These are phyloP conservation scores for Scaptomyza parva DNA, from an alignment of 2,888 invertebrate genomes.

Conservation along the genomic window DNA sequence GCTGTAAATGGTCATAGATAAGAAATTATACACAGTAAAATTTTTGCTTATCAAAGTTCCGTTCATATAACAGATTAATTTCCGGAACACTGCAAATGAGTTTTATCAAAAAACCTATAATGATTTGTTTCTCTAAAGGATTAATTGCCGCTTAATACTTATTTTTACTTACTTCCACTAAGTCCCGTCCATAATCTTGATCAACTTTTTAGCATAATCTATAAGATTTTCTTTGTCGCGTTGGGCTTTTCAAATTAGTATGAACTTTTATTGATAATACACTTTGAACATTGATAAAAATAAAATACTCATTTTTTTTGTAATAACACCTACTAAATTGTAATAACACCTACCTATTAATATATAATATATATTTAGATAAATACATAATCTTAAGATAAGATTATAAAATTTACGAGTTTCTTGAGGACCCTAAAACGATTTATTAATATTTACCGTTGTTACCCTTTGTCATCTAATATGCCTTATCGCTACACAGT, in stretches of 20 bases:
- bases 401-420: not conserved
- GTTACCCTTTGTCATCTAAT: not conserved
- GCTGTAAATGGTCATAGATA: conserved; percentile 85
- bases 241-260: conserved; percentile 7
- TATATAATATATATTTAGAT: no score
- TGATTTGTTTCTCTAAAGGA: no score
- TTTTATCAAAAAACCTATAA: no score
- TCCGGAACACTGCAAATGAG: no score
- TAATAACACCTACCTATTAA: not conserved
- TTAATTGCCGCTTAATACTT: not conserved
- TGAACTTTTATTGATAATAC: not conserved
- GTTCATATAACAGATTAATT: no score
- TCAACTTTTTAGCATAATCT: not conserved
- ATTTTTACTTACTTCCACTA: not conserved
- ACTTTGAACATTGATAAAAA: not conserved
- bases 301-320: not conserved
- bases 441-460: not conserved
- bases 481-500: conserved; percentile 42
- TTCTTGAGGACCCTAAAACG: no score
- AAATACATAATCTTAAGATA: no score
- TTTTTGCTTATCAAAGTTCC: no score
- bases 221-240: not conserved
- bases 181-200: not conserved
- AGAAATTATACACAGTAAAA: no score
- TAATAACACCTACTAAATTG: not conserved